Conservation (phyloP, 2,888 invertebrate species). For the Cistogaster globosa region DNA sequence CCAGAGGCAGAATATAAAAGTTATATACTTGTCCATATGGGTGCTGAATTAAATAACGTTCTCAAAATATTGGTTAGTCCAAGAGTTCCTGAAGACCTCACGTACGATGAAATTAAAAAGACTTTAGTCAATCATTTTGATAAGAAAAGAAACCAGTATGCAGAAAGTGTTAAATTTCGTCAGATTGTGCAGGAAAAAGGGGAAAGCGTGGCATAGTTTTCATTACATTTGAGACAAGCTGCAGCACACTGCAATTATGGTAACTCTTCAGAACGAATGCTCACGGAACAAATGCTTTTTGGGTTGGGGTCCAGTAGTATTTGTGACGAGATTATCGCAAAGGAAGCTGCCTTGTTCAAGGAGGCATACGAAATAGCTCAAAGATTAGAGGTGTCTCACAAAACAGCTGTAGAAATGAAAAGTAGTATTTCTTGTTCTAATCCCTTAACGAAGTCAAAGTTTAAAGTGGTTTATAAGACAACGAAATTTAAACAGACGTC, state of each 20-base stretch:
- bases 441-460: too few relatives aligned
- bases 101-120: too few relatives aligned
- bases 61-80: conserved; percentile 16
- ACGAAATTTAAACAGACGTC: too few relatives aligned
- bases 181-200: conserved; percentile 4
- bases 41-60: conserved; percentile 19
- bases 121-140: conserved; percentile 25
- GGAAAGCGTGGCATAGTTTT: conserved; percentile 5
- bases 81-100: not conserved
- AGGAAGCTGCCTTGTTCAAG: conserved; percentile 15
- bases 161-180: conserved; percentile 30
- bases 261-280: conserved; percentile 60
- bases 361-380: not conserved
- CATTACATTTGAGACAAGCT: conserved; percentile 28
- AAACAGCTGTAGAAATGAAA: not conserved
- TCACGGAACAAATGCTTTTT: conserved; percentile 66
- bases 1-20: conserved; percentile 5
- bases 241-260: conserved; percentile 34
- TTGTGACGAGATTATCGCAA: conserved; percentile 65
- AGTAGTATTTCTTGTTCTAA: too few relatives aligned
- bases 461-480: too few relatives aligned
- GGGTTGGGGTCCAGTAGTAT: conserved; percentile 59
- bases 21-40: conserved; percentile 38
- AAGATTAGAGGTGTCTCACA: conserved; percentile 24
- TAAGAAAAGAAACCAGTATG: conserved; percentile 28